A percentile compares a stretch with the other conserved stretches of the same genome.
Conservation (phyloP, 2,888 invertebrate species). For the Eustalomyia histrio region DNA sequence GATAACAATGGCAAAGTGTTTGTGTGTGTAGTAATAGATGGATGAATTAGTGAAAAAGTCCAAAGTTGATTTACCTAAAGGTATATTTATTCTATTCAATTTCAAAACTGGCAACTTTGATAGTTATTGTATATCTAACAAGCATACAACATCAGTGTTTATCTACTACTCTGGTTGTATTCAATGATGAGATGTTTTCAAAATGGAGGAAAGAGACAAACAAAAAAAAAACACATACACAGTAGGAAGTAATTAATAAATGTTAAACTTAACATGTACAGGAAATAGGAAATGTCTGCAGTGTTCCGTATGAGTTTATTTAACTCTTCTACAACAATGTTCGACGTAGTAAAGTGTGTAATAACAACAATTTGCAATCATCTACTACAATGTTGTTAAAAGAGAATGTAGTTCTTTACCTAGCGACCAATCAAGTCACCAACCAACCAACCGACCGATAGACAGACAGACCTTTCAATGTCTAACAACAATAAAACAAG, state of each 20-base stretch:
- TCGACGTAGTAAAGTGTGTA: conserved; percentile 43
- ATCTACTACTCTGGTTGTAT: conserved; percentile 37
- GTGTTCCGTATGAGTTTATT: conserved; percentile 63
- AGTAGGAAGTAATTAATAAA: conserved; percentile 65
- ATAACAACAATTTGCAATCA: conserved; percentile 55
- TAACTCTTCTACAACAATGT: conserved; percentile 54
- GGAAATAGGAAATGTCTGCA: conserved; percentile 65
- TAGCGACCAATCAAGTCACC: background rate
- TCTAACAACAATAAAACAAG: conserved; percentile 57
- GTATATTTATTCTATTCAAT: conserved; percentile 40
- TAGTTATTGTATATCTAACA: conserved; percentile 41
- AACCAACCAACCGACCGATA: conserved; percentile 18
- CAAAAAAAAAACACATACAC: conserved; percentile 17
- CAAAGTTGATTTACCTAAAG: conserved; percentile 36
- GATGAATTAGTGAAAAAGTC: conserved; percentile 31
- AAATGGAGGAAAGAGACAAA: background rate
- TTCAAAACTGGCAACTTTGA: conserved; percentile 1
- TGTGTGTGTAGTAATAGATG: conserved; percentile 6
- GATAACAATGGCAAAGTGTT: conserved; percentile 16
- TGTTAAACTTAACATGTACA: conserved; percentile 61
- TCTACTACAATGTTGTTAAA: conserved; percentile 15
- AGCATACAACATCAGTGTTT: conserved; percentile 13
- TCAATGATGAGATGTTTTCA: conserved; percentile 39
- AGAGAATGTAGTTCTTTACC: conserved; percentile 7
- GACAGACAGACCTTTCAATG: background rate